phyloP scores from a whole-genome alignment of 1,140 invertebrate species.

The Artemia franciscana region DNA sequence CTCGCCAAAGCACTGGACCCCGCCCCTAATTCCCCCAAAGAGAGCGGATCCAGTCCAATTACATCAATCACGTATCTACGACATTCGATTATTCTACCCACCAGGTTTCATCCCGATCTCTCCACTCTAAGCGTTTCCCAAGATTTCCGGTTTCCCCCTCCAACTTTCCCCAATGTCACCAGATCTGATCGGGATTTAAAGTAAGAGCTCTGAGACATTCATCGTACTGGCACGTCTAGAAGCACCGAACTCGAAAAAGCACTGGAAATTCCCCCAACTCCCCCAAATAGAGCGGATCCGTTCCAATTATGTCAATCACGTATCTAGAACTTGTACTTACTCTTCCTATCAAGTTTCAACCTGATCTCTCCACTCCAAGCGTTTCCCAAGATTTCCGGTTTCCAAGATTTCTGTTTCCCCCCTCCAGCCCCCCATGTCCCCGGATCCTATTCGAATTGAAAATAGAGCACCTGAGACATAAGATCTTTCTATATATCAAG shows the following conservation, averaged over 20 bases:
- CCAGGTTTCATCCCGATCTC: background rate
- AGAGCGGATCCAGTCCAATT: no score
- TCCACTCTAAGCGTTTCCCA: background rate
- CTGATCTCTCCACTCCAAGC: background rate
- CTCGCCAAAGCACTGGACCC: no score
- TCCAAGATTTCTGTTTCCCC: no score
- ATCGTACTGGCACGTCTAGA: background rate
- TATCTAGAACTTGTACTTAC: background rate
- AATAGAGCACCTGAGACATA: background rate
- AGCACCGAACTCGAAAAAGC: no score
- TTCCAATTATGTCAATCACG: background rate
- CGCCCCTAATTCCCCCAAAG: no score
- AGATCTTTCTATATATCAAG: background rate
- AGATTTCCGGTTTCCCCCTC: background rate
- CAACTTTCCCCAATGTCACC: background rate
- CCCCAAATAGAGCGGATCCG: no score
- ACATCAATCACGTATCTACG: no score
- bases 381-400: background rate
- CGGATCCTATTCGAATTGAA: background rate
- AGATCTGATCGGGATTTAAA: no score
- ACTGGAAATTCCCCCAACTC: no score
- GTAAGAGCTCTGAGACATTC: background rate
- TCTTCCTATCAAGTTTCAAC: background rate
- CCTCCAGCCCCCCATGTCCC: background rate
- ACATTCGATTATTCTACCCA: no score